A percentile compares a stretch with the other conserved stretches of the same genome.
Evolutionary conservation across 2,113 vertebrate genomes (phyloP).

Genomic region (Cochlearius cochlearius): DNA sequence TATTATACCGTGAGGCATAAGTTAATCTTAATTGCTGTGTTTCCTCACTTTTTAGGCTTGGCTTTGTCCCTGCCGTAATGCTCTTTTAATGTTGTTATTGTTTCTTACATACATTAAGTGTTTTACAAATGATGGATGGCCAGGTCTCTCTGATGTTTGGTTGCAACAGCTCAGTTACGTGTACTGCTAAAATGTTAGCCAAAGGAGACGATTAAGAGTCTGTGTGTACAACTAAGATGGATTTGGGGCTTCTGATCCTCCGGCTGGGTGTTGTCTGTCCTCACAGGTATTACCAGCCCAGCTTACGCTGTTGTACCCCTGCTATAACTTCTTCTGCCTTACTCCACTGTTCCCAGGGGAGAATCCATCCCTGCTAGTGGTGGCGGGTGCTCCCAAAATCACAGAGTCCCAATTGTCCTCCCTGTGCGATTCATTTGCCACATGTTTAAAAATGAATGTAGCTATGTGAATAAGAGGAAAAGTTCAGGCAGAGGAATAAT

Average conservation of each 20-base stretch:
- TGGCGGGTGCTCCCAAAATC: slow-evolving; percentile 14
- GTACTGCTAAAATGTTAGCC: neutral
- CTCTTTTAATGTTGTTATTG: slow-evolving; percentile 49
- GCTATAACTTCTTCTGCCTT: neutral
- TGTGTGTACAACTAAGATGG: neutral
- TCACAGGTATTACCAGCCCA: neutral
- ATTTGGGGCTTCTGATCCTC: neutral
- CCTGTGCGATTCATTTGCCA: neutral
- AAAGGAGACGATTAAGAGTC: neutral
- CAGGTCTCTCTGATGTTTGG: slow-evolving; percentile 22
- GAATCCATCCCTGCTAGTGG: neutral
- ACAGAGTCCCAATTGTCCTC: slow-evolving; percentile 55
- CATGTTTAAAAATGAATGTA: slow-evolving; percentile 61
- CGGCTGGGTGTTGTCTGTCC: neutral
- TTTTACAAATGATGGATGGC: slow-evolving; percentile 15
- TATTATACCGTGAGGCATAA: neutral
- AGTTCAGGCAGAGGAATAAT: slow-evolving; percentile 62
- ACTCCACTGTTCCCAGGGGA: neutral
- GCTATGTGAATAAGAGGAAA: slow-evolving; percentile 70
- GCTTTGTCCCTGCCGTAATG: slow-evolving; percentile 25
- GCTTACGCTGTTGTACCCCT: neutral
- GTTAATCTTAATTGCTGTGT: slow-evolving; percentile 12
- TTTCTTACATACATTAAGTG: neutral
- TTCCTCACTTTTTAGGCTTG: slow-evolving; percentile 34
- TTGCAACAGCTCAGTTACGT: neutral